Conservation (phyloP, 92 coral and sea anemone species). For the Epizoanthus rinbou region DNA sequence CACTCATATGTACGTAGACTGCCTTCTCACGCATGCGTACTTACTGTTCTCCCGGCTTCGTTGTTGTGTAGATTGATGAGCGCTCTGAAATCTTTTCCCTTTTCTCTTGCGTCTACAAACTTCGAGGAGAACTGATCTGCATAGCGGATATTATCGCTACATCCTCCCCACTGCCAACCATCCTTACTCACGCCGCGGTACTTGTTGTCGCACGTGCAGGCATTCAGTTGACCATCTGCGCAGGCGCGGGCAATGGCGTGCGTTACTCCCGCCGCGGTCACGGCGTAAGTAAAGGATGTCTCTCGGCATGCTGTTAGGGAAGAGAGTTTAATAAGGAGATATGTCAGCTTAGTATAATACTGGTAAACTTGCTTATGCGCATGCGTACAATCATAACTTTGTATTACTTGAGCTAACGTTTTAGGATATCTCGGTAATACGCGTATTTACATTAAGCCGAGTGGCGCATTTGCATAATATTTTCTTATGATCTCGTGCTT, state of each 20-base stretch:
- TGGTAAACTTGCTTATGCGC: too few species aligned
- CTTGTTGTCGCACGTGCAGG: conserved; percentile 85
- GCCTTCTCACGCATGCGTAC: conserved; percentile 23
- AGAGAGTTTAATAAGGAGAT: not conserved
- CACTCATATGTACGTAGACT: too few species aligned
- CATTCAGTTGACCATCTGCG: conserved; percentile 72
- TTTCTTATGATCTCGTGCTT: too few species aligned
- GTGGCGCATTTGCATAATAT: too few species aligned
- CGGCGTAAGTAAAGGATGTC: conserved; percentile 90
- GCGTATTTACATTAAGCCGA: too few species aligned
- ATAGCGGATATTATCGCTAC: conserved; percentile 94
- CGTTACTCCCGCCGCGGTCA: conserved; percentile 94
- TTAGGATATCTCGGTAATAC: too few species aligned
- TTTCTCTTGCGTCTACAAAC: conserved; percentile 91
- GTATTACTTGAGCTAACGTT: too few species aligned
- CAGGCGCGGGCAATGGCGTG: conserved; percentile 94
- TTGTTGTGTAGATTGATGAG: conserved; percentile 91
- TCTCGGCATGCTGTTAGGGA: conserved; percentile 85
- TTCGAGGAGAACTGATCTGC: conserved; percentile 91
- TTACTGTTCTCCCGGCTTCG: conserved; percentile 95
- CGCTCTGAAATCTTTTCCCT: conserved; percentile 88
- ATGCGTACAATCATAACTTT: too few species aligned
- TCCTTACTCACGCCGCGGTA: conserved; percentile 84
- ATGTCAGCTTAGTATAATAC: not conserved
- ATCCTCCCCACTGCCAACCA: conserved; percentile 99